phyloP scores from a whole-genome alignment of 2,797 vertebrate species.

The Spinus pinus region DNA sequence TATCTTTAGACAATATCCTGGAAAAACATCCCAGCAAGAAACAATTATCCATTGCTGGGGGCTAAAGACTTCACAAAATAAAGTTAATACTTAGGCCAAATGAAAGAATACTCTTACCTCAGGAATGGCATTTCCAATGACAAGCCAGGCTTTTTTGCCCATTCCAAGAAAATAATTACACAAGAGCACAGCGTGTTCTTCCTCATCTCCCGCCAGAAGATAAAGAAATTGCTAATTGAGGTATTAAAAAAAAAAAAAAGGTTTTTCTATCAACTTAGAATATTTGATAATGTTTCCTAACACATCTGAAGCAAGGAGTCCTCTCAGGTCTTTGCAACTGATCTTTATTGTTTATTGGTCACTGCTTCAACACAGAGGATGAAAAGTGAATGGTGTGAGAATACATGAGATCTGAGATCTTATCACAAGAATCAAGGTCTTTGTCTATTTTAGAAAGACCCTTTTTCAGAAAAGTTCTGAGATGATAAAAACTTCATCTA shows the following conservation, averaged over 20 bases:
- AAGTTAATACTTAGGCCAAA: background rate
- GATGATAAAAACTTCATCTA: background rate
- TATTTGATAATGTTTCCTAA: background rate
- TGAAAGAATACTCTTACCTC: constrained; percentile 80
- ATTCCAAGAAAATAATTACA: constrained; percentile 95
- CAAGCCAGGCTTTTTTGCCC: constrained; percentile 92
- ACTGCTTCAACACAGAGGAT: background rate
- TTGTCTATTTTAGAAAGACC: background rate
- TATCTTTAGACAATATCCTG: background rate
- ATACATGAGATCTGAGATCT: background rate
- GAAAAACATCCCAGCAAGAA: background rate
- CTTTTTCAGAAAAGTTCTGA: background rate
- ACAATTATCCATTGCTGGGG: background rate
- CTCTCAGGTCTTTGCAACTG: background rate
- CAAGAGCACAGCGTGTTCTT: constrained; percentile 91
- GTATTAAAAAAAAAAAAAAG: background rate
- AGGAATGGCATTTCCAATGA: constrained; percentile 90
- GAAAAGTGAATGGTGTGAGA: background rate
- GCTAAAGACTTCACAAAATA: background rate
- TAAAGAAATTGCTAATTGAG: constrained; percentile 90
- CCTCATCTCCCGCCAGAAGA: constrained; percentile 92
- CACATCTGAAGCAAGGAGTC: background rate
- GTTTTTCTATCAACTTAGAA: background rate
- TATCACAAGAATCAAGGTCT: background rate
- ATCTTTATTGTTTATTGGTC: background rate